Percentiles rank a stretch among this genome's conserved stretches.
Evolutionary conservation across 2,888 invertebrate genomes (phyloP).

Genomic region (Acleris holmiana): DNA sequence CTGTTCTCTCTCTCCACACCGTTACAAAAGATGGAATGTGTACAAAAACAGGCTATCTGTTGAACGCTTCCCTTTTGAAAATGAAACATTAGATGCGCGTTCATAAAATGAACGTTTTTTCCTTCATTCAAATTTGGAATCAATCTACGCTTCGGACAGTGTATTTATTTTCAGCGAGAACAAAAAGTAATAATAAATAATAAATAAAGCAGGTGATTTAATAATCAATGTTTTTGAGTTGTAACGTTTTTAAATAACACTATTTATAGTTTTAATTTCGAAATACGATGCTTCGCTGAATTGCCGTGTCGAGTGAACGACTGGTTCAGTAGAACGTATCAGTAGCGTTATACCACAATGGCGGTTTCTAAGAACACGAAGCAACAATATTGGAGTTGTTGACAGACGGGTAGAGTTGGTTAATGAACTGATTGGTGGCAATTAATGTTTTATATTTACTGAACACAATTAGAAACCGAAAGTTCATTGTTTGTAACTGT

Average conservation of each 20-base stretch:
- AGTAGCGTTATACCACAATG: not conserved
- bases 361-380: slow-evolving; percentile 10
- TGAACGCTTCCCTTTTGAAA: slow-evolving; percentile 59
- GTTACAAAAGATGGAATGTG: slow-evolving; percentile 69
- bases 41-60: slow-evolving; percentile 56
- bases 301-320: not conserved
- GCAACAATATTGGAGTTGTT: not conserved
- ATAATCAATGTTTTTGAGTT: not conserved
- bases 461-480: too few relatives aligned
- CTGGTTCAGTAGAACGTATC: slow-evolving; percentile 2
- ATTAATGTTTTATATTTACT: too few relatives aligned
- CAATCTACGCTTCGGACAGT: slow-evolving; percentile 6
- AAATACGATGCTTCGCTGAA: not conserved
- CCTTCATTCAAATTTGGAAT: slow-evolving; percentile 31
- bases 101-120: slow-evolving; percentile 51
- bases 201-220: not conserved
- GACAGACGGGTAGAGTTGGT: not conserved
- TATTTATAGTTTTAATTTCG: not conserved
- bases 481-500: too few relatives aligned
- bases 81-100: slow-evolving; percentile 51
- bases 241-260: not conserved
- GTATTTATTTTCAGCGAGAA: slow-evolving; percentile 9
- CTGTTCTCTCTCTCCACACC: slow-evolving; percentile 50
- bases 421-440: not conserved
- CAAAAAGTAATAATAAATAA: not conserved